Conservation (phyloP, 2,113 vertebrate genomes). For the Oncorhynchus masou region DNA sequence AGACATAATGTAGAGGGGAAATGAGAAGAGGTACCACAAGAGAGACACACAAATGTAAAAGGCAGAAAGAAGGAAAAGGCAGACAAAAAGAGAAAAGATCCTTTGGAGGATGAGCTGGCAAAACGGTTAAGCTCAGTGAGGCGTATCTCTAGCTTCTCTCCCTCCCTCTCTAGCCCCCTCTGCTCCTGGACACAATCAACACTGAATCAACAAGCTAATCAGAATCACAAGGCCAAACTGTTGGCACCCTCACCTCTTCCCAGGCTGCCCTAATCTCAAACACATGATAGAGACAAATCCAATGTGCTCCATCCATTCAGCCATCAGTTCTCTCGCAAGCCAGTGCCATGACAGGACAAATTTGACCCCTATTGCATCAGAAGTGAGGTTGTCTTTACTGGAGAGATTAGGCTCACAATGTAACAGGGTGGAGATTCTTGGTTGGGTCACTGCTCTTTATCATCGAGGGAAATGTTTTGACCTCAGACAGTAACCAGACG, state of each 20-base stretch:
- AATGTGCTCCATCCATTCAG: not conserved
- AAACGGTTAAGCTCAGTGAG: too few species aligned
- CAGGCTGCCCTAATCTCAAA: conserved; percentile 21
- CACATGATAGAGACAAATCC: conserved; percentile 6
- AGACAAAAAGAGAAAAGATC: too few species aligned
- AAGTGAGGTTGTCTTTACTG: not conserved
- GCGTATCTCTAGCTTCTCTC: not conserved
- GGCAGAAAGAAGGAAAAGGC: not conserved
- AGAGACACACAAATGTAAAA: not conserved
- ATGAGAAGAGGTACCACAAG: not conserved
- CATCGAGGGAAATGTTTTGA: too few species aligned
- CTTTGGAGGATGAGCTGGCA: not conserved
- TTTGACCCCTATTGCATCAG: not conserved
- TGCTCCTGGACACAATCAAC: not conserved
- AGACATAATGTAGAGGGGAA: too few species aligned
- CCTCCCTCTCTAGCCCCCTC: too few species aligned
- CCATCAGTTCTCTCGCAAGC: not conserved
- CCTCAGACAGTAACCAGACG: too few species aligned
- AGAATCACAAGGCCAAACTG: conserved; percentile 1
- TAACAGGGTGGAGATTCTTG: not conserved
- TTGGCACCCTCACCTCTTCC: not conserved
- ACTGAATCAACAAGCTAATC: not conserved
- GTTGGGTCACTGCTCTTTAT: not conserved
- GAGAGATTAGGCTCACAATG: not conserved
- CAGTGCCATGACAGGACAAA: not conserved